These are phyloP conservation scores for Scaptodrosophila lebanonensis DNA, from an alignment of 1,140 invertebrate species.

Conservation along the genomic window DNA sequence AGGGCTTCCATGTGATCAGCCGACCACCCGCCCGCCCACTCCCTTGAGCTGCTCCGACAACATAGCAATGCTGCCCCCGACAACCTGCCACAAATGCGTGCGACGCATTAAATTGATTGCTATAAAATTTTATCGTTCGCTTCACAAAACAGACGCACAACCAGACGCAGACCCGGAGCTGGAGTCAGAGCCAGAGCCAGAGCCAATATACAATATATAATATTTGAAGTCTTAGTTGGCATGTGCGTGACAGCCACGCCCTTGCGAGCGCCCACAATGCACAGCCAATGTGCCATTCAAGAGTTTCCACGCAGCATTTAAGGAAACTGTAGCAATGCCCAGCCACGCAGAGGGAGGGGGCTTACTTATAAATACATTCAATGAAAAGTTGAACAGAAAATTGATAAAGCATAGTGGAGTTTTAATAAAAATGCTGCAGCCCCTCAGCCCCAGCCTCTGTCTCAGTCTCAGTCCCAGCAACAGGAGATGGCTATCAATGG, in stretches of 20 bases:
- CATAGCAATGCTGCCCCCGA: slow-evolving; percentile 35
- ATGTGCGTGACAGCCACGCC: neutral
- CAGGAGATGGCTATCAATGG: slow-evolving; percentile 53
- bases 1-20: slow-evolving; percentile 34
- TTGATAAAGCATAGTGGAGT: slow-evolving; percentile 29
- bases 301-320: neutral
- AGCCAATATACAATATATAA: slow-evolving; percentile 24
- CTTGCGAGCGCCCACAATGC: no score
- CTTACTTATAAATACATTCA: slow-evolving; percentile 34
- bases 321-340: slow-evolving; percentile 30
- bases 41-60: no score
- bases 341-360: neutral
- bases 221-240: slow-evolving; percentile 25
- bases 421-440: slow-evolving; percentile 52
- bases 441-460: no score
- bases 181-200: slow-evolving; percentile 1
- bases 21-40: neutral
- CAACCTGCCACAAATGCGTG: slow-evolving; percentile 55
- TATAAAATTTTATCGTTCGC: slow-evolving; percentile 48
- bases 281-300: no score
- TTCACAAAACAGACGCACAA: slow-evolving; percentile 20
- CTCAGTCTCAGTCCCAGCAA: slow-evolving; percentile 21
- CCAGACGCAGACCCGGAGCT: no score
- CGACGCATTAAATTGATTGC: slow-evolving; percentile 71
- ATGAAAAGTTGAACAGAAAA: slow-evolving; percentile 41